These are phyloP conservation scores for Elegia similella DNA, from an alignment of 2,888 invertebrate species.

Conservation along the genomic window DNA sequence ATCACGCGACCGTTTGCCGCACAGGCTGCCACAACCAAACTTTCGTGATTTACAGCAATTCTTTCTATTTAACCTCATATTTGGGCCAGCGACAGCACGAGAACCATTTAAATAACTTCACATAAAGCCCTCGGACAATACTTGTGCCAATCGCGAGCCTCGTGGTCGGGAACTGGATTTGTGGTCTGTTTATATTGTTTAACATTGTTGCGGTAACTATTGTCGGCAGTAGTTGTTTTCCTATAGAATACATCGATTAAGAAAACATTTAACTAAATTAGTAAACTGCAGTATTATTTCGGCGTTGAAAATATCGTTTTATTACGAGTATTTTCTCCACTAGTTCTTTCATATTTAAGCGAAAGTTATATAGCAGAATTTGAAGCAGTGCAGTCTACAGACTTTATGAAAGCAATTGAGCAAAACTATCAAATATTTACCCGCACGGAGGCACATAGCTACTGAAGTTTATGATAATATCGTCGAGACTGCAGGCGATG, in stretches of 20 bases:
- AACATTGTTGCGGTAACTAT: background rate
- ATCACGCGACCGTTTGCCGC: conserved; percentile 29
- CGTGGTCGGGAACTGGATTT: background rate
- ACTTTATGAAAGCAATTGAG: conserved; percentile 7
- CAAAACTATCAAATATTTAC: conserved; percentile 11
- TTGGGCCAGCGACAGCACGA: conserved; percentile 17
- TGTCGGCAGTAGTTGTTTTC: background rate
- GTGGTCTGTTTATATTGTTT: conserved; percentile 5
- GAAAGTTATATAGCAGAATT: background rate
- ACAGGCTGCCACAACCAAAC: conserved; percentile 26
- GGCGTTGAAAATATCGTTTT: background rate
- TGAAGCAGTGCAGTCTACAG: conserved; percentile 7
- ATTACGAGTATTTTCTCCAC: too few relatives aligned
- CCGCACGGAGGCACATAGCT: conserved; percentile 5
- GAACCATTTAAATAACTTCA: conserved; percentile 3
- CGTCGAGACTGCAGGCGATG: background rate
- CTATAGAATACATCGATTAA: background rate
- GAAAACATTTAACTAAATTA: background rate
- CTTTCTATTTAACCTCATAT: conserved; percentile 18
- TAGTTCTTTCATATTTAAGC: background rate
- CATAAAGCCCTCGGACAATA: background rate
- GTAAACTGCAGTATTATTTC: background rate
- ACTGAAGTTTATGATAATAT: conserved; percentile 13
- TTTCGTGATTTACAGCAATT: conserved; percentile 27
- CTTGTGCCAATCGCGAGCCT: background rate